Conservation (phyloP, 2,888 invertebrate genomes). For the Urechis unicinctus region DNA sequence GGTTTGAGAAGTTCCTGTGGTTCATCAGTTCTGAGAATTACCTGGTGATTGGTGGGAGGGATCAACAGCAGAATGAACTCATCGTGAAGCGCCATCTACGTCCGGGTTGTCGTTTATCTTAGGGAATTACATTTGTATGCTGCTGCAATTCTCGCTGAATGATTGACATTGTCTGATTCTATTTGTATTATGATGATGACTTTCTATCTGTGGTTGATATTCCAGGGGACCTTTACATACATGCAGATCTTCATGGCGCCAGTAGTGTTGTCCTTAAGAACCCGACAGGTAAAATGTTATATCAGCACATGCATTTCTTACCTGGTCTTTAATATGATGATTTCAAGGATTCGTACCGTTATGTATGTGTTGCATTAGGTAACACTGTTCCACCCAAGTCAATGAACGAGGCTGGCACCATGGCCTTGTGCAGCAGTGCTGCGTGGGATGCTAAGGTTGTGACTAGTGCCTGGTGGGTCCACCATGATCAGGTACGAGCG, state of each 20-base stretch:
- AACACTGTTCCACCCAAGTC: slow-evolving; percentile 97
- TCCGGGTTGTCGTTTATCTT: slow-evolving; percentile 28
- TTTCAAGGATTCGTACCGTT: too few relatives aligned
- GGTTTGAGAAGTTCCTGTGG: slow-evolving; percentile 98
- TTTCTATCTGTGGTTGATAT: background rate
- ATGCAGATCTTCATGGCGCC: slow-evolving; percentile 69
- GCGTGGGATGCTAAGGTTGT: slow-evolving; percentile 98
- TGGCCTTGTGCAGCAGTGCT: slow-evolving; percentile 85
- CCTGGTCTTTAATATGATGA: too few relatives aligned
- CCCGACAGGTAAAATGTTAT: slow-evolving; percentile 52
- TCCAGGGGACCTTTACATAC: slow-evolving; percentile 83
- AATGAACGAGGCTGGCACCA: slow-evolving; percentile 88
- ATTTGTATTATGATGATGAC: background rate
- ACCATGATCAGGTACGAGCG: slow-evolving; percentile 68
- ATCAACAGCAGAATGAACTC: slow-evolving; percentile 96
- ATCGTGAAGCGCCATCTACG: slow-evolving; percentile 88
- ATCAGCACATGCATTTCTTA: background rate
- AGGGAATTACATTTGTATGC: background rate
- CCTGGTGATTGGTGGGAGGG: slow-evolving; percentile 84
- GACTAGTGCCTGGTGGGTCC: slow-evolving; percentile 95
- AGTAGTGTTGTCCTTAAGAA: slow-evolving; percentile 84
- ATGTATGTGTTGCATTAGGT: too few relatives aligned
- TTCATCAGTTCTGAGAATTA: slow-evolving; percentile 92
- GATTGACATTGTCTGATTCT: background rate
- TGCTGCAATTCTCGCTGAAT: background rate